phyloP scores from a whole-genome alignment of 2,113 vertebrate genomes.

The Scophthalmus maximus region DNA sequence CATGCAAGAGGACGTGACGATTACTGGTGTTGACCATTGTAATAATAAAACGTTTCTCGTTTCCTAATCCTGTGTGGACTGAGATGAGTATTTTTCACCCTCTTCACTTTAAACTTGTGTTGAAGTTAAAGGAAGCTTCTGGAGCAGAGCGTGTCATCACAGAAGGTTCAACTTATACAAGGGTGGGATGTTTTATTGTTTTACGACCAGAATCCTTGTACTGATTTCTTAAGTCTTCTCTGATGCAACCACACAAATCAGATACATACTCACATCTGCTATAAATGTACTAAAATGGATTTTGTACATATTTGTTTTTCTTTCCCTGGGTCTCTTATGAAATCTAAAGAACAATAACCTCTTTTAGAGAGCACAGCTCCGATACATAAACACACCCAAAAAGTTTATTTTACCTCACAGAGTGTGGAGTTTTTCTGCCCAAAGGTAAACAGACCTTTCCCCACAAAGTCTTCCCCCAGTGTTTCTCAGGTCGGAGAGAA shows the following conservation, averaged over 20 bases:
- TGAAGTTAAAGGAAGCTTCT: constrained; percentile 9
- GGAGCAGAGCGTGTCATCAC: constrained; percentile 8
- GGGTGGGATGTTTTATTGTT: constrained; percentile 37
- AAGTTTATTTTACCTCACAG: constrained; percentile 74
- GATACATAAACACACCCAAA: constrained; percentile 60
- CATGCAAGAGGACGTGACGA: not conserved
- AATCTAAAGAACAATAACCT: constrained; percentile 75
- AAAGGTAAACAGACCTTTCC: constrained; percentile 73
- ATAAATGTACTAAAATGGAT: constrained; percentile 54
- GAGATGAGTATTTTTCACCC: not conserved
- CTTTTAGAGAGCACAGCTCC: constrained; percentile 56
- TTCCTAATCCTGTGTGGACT: constrained; percentile 8
- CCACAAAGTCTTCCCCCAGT: constrained; percentile 49
- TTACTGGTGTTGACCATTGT: not conserved
- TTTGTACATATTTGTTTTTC: constrained; percentile 54
- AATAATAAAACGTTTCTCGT: constrained; percentile 5
- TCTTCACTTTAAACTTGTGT: constrained; percentile 11
- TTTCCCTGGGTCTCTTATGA: constrained; percentile 64
- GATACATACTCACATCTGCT: constrained; percentile 62
- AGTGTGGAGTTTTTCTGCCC: constrained; percentile 54
- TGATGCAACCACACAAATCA: constrained; percentile 62
- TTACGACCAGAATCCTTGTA: constrained; percentile 26
- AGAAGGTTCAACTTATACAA: constrained; percentile 42
- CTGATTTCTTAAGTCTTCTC: constrained; percentile 41
- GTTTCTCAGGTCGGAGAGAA: constrained; percentile 49